These are phyloP conservation scores for Oxystoma pomonae DNA, from an alignment of 2,888 invertebrate genomes.

Conservation along the genomic window DNA sequence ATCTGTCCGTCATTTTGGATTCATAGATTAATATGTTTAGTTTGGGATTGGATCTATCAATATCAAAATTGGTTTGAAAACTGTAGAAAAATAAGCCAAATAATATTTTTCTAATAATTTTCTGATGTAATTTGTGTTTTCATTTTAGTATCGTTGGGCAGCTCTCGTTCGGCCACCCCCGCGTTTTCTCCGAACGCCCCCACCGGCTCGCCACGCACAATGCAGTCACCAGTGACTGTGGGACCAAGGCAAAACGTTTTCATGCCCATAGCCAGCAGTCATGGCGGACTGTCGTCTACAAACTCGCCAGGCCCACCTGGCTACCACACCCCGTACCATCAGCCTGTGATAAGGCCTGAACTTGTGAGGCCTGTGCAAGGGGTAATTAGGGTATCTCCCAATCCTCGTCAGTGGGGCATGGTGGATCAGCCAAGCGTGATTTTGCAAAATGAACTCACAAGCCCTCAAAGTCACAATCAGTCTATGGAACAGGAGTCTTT, in stretches of 20 bases:
- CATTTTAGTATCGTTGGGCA: slow-evolving; percentile 78
- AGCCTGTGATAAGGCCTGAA: slow-evolving; percentile 58
- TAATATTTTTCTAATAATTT: not conserved
- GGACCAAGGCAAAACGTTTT: slow-evolving; percentile 83
- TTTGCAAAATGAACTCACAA: slow-evolving; percentile 42
- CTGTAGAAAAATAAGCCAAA: no score
- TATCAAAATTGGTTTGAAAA: no score
- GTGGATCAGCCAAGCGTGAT: slow-evolving; percentile 42
- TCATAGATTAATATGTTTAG: no score
- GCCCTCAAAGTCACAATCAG: slow-evolving; percentile 31
- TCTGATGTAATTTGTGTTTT: not conserved
- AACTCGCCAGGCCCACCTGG: slow-evolving; percentile 47
- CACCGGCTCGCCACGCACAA: slow-evolving; percentile 57
- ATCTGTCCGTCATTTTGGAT: no score
- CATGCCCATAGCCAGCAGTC: slow-evolving; percentile 76
- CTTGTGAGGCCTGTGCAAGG: slow-evolving; percentile 61
- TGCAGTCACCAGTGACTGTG: slow-evolving; percentile 64
- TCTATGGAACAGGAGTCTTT: slow-evolving; percentile 29
- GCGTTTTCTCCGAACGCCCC: slow-evolving; percentile 77
- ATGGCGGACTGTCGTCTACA: slow-evolving; percentile 49
- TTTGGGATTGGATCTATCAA: no score
- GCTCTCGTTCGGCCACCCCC: slow-evolving; percentile 89
- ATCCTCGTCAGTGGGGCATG: slow-evolving; percentile 49
- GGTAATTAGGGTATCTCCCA: slow-evolving; percentile 80
- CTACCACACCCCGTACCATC: slow-evolving; percentile 43